Conservation (phyloP, 2,888 invertebrate species). For the Lithosia quadra region DNA sequence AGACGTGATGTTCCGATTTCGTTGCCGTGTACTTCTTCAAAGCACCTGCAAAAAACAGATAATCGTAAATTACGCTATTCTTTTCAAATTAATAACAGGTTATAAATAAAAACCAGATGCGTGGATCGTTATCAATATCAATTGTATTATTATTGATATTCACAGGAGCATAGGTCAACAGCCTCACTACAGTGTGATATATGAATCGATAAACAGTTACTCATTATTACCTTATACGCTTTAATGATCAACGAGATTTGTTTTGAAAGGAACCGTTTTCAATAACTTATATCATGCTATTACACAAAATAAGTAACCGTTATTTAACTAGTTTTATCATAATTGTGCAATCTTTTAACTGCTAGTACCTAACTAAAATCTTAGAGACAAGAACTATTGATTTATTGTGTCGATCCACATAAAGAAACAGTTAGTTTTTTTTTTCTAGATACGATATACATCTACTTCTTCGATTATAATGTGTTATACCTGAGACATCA, state of each 20-base stretch:
- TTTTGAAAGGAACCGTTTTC: neutral
- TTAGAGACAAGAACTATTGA: neutral
- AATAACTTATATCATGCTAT: neutral
- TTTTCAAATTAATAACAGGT: neutral
- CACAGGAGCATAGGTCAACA: neutral
- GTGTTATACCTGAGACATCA: too few relatives aligned
- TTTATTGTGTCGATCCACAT: neutral
- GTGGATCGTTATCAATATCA: slow-evolving; percentile 1
- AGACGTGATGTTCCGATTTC: neutral
- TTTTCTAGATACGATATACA: too few relatives aligned
- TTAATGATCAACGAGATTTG: neutral
- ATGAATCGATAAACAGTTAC: slow-evolving; percentile 1
- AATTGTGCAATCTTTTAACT: too few relatives aligned
- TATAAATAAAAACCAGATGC: slow-evolving; percentile 5
- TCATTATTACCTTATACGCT: neutral
- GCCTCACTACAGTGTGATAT: neutral
- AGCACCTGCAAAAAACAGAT: slow-evolving; percentile 12
- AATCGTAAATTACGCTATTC: neutral
- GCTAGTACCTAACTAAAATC: too few relatives aligned
- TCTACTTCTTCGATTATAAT: too few relatives aligned
- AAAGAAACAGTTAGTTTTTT: too few relatives aligned
- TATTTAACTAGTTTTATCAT: neutral
- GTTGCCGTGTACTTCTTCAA: neutral
- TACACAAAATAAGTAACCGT: neutral
- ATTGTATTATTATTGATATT: slow-evolving; percentile 11